Evolutionary conservation across 2,888 invertebrate genomes (phyloP), one percentile per base, ranked within the genome.

Genomic region (Sphaerophoria taeniata): DNA sequence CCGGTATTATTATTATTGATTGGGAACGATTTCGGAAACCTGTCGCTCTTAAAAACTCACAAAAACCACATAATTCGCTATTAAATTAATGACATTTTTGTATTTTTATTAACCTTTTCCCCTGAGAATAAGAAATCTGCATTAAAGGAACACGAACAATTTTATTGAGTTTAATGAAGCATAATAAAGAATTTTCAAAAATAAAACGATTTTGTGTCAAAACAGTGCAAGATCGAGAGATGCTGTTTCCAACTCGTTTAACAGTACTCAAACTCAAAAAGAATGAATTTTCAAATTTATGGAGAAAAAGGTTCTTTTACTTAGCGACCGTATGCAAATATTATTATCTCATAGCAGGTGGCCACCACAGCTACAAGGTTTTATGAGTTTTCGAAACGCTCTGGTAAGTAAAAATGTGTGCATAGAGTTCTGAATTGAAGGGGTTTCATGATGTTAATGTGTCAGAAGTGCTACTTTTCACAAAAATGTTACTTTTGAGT

Each of bases 331-430:
- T 80, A 84, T 84, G 84, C 84, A 84, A 84, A 84, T 84, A 69
- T 60, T 24, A 12, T 36, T 24, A 63, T 70, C 51, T 47, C 65
- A 47, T 53, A 61, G 80, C 84, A 84, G 84, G 84, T 84, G 84
- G 84, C 53, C 80, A 80, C 53, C 80, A 31, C 60, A 56, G 33
- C 71, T 58, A 61, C 36, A 65, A 67, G 60, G 36, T 79, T 84
- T 84, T 84, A 84, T 80, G 80, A 55, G 80, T 80, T 84, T 49
- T 72, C 56, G 84, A 84, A 84, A 84, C 84, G 84, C 80, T 84
- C 84, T 71, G 60, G 45, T 84, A 84, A 75, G 72, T 80, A 70
- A 60, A 36, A 16, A 24, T 24, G 24, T 24, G 24, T 24, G 1
- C 24, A 24, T 24, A 24, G 24, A 2, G 24, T 24, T 24, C 2